Evolutionary conservation across 1,140 invertebrate genomes (phyloP).

Genomic region (Ylistrum balloti): DNA sequence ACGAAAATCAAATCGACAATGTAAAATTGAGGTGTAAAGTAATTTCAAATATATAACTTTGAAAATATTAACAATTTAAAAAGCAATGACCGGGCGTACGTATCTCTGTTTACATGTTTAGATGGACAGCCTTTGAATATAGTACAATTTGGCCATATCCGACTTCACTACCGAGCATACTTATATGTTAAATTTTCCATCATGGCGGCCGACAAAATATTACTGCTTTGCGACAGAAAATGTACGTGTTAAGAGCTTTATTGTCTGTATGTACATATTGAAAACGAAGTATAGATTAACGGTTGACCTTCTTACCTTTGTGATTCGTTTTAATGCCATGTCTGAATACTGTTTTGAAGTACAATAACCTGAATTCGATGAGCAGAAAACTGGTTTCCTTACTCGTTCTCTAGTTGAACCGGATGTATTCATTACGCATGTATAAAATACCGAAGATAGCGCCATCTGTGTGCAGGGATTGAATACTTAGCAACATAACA

Average conservation of each 20-base stretch:
- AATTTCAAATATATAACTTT: too few species aligned
- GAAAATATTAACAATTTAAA: too few species aligned
- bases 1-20: too few species aligned
- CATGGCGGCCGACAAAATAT: constrained; percentile 31
- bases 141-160: too few species aligned
- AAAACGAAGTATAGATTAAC: not conserved
- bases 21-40: too few species aligned
- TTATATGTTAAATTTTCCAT: not conserved
- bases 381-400: not conserved
- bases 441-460: not conserved
- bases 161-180: not conserved
- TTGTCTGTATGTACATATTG: not conserved
- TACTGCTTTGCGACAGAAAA: not conserved
- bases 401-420: constrained; percentile 6
- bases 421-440: constrained; percentile 19
- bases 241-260: not conserved
- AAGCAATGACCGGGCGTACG: too few species aligned
- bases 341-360: not conserved
- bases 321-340: constrained; percentile 30
- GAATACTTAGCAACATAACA: not conserved
- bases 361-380: not conserved
- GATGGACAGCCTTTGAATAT: not conserved
- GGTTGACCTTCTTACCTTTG: not conserved
- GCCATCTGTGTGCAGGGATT: not conserved
- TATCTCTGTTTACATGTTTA: too few species aligned